Evolutionary conservation across 1,140 invertebrate genomes (phyloP), one percentile per base, ranked within the genome.

Genomic region (Glomeris maerens): DNA sequence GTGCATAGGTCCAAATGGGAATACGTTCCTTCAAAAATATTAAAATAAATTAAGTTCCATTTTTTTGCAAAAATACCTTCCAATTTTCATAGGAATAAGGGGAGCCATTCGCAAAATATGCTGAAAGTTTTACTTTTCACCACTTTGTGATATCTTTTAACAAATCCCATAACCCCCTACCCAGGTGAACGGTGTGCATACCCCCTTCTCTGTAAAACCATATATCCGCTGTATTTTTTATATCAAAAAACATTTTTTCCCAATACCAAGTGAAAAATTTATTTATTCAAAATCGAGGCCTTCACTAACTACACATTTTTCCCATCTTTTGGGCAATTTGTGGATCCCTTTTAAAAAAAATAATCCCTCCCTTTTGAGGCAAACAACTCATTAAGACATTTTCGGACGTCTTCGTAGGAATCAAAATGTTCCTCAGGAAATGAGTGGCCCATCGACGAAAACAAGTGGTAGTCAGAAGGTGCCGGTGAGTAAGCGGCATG

Each of bases 321-420:
- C 28, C 49, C 48, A 53, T 23, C 48, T 52, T 40, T 53, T 41
- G 27, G 26, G 46, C 41, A 53, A 31, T 27, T 42, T 46, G 2
- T 46, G 31, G 29, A 53, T 53, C 14, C 39, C 52, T 1, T 2
- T 1, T 20, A 31, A 36, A 21, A 38, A 53, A 39, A 53, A n/a
- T n/a, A 53, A 14, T 53, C 3, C 38, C 38, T 1, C 22, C 1
- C 38, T 53, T 53, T 53, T 17, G 0, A 2, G 27, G 51, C 25
- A 26, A 53, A 47, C 51, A 27, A 53, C n/a, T 53, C 51, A 53
- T 53, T 23, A 17, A 53, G 50, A 49, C 2, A 45, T 42, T 53
- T 53, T 36, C 17, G 31, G 31, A 36, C 31, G 31, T 36, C 31
- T 36, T 53, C 22, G 14, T 31, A 21, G 29, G 2, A 52, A 52